Conservation (phyloP, 2,888 invertebrate species). For the Cybosia mesomella region DNA sequence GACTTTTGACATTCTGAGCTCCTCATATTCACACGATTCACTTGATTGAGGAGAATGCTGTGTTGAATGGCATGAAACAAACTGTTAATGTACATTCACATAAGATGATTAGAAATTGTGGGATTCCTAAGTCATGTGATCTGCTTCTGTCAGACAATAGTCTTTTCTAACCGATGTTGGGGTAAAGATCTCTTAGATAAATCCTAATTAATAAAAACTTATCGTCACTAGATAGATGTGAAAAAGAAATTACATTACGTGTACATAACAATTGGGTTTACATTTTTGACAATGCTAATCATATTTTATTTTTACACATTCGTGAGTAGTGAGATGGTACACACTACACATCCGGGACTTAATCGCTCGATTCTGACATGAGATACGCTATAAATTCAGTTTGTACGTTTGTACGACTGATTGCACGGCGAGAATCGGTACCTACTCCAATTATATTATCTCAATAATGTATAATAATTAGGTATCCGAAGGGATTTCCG, state of each 20-base stretch:
- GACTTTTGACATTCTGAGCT: background rate
- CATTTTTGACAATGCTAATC: background rate
- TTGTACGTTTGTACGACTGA: background rate
- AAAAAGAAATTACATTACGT: background rate
- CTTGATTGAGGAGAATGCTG: background rate
- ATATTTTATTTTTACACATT: background rate
- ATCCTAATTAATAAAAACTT: no score
- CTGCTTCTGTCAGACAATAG: background rate
- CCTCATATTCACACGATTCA: background rate
- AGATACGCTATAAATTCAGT: background rate
- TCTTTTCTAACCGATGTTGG: background rate
- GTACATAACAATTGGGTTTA: background rate
- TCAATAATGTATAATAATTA: background rate
- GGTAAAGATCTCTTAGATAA: no score
- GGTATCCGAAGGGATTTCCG: no score
- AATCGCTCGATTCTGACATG: background rate
- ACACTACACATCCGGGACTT: background rate
- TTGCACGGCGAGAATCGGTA: background rate
- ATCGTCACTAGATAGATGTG: background rate
- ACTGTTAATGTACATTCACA: background rate
- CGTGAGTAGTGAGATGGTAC: no score
- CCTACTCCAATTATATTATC: no score
- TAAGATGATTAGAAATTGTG: constrained; percentile 1
- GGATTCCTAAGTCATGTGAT: background rate
- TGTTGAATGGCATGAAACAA: constrained; percentile 1